These are phyloP conservation scores for Galbula dea DNA, from an alignment of 2,113 vertebrate genomes.

Conservation along the genomic window DNA sequence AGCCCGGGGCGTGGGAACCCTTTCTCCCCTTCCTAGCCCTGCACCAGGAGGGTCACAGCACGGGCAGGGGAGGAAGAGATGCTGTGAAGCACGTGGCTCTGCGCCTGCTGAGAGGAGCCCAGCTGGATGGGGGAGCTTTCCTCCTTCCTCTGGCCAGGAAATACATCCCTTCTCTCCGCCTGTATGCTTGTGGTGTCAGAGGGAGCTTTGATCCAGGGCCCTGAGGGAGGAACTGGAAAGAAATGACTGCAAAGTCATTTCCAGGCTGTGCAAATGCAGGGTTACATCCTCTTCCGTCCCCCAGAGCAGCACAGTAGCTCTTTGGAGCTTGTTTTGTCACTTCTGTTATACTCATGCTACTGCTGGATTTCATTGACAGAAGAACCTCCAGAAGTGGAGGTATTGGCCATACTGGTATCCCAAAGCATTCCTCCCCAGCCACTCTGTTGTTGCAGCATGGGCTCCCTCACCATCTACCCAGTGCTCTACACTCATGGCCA, in stretches of 20 bases:
- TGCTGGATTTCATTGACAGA: neutral
- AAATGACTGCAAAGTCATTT: neutral
- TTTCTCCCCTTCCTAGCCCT: fast-evolving
- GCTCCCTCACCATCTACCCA: neutral
- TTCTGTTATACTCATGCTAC: neutral
- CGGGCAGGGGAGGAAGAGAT: neutral
- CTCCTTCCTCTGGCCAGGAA: neutral
- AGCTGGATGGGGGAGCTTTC: neutral
- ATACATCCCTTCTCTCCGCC: neutral
- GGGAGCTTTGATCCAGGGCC: slow-evolving; percentile 36
- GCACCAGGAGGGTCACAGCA: neutral
- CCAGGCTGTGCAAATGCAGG: neutral
- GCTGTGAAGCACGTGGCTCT: neutral
- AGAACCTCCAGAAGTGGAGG: neutral
- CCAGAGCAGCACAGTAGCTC: neutral
- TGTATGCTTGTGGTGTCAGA: neutral
- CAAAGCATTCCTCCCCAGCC: neutral
- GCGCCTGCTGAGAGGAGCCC: neutral
- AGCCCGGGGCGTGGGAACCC: neutral
- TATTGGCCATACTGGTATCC: neutral
- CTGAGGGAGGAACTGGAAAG: neutral
- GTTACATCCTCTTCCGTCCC: neutral
- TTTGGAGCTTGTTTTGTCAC: neutral
- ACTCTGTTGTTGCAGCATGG: neutral
- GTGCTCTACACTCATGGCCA: neutral